Conservation (phyloP, 2,888 invertebrate species). For the Agriotes lineatus region DNA sequence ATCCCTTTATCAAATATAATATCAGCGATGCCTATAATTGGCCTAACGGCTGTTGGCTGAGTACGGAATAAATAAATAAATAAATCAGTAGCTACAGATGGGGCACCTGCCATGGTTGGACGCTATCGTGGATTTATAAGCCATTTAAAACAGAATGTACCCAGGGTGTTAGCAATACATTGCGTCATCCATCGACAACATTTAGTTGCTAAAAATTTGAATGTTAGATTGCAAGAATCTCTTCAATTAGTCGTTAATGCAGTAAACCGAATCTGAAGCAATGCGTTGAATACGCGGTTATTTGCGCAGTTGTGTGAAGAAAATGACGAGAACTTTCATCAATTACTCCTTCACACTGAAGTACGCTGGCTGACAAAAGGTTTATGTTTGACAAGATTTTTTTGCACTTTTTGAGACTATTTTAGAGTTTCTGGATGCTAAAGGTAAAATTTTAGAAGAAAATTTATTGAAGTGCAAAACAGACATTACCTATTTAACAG, state of each 20-base stretch:
- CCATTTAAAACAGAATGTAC: slow-evolving; percentile 54
- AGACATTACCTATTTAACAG: slow-evolving; percentile 41
- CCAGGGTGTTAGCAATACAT: slow-evolving; percentile 49
- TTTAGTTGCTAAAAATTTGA: slow-evolving; percentile 48
- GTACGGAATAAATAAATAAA: too few relatives aligned
- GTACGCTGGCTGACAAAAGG: slow-evolving; percentile 52
- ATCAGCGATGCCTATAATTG: too few relatives aligned
- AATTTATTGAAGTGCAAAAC: slow-evolving; percentile 41
- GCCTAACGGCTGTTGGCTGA: too few relatives aligned
- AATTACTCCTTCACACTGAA: slow-evolving; percentile 48
- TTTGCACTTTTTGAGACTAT: slow-evolving; percentile 37
- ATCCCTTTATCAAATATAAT: too few relatives aligned
- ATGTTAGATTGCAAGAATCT: slow-evolving; percentile 37
- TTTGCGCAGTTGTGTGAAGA: slow-evolving; percentile 53
- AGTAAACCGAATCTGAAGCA: slow-evolving; percentile 48
- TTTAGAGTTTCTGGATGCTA: slow-evolving; percentile 41
- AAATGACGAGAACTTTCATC: slow-evolving; percentile 51
- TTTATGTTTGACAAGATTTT: slow-evolving; percentile 48
- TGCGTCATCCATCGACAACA: slow-evolving; percentile 53
- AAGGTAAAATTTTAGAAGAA: slow-evolving; percentile 36
- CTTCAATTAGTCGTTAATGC: slow-evolving; percentile 45
- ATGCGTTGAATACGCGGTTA: slow-evolving; percentile 49
- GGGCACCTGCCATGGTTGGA: slow-evolving; percentile 56
- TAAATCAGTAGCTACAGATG: slow-evolving; percentile 56
- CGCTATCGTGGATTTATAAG: slow-evolving; percentile 57